Conservation (phyloP, 2,797 vertebrate species). For the Epinephelus awoara region DNA sequence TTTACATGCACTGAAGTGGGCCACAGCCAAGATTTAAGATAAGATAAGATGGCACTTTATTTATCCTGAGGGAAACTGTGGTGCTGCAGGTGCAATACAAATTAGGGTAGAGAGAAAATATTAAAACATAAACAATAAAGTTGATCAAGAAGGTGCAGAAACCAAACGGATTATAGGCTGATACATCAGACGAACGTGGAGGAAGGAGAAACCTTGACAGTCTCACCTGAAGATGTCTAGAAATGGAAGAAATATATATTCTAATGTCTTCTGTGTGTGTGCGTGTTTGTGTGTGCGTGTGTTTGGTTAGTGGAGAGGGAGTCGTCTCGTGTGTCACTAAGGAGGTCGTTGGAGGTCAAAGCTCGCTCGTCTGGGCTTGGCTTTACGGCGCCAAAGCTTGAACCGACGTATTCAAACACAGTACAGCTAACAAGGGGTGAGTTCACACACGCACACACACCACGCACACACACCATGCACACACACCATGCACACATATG, state of each 20-base stretch:
- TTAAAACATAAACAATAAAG: not conserved
- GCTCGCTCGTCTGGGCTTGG: slow-evolving; percentile 47
- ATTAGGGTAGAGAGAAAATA: not conserved
- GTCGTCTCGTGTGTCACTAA: slow-evolving; percentile 74
- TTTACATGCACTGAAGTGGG: not conserved
- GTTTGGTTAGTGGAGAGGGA: slow-evolving; percentile 80
- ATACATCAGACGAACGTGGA: not conserved
- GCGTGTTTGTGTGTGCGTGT: slow-evolving; percentile 25
- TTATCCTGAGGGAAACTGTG: not conserved
- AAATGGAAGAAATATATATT: not conserved
- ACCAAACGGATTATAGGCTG: not conserved
- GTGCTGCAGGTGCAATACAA: not conserved
- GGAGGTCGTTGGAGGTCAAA: slow-evolving; percentile 77
- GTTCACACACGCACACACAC: slow-evolving; percentile 12
- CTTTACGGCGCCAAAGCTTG: slow-evolving; percentile 18
- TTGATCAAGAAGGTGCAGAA: not conserved
- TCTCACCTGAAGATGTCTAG: too few relatives aligned
- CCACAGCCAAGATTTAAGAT: not conserved
- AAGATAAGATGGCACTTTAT: not conserved
- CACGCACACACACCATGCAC: slow-evolving; percentile 52
- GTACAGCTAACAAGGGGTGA: slow-evolving; percentile 67
- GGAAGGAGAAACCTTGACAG: not conserved
- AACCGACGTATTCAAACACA: slow-evolving; percentile 42
- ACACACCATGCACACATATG: not conserved
- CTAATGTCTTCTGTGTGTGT: not conserved